phyloP scores from a whole-genome alignment of 1,140 invertebrate species.

The Orchestia grillus region DNA sequence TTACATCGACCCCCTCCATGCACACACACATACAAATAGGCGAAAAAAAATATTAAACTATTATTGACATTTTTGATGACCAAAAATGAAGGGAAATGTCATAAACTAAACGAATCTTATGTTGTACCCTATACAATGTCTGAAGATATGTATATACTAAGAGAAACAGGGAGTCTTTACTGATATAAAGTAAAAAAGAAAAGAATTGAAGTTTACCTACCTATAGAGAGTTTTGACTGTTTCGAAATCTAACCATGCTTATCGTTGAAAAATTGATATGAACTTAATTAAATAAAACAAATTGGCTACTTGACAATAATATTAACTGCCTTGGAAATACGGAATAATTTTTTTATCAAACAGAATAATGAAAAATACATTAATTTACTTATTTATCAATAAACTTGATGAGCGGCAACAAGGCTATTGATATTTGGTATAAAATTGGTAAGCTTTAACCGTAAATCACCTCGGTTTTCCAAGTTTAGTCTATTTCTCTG shows the following conservation, averaged over 20 bases:
- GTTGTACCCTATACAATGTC: conserved; percentile 23
- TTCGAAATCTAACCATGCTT: conserved; percentile 11
- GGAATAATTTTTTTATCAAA: background rate
- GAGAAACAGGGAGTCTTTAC: background rate
- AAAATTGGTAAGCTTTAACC: conserved; percentile 54
- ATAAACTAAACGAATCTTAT: background rate
- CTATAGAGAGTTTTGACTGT: background rate
- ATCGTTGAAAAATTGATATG: conserved; percentile 23
- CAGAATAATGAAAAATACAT: background rate
- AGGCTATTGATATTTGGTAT: conserved; percentile 56
- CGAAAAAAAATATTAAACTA: background rate
- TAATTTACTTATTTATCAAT: conserved; percentile 28
- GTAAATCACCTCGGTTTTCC: conserved; percentile 52
- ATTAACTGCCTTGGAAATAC: background rate
- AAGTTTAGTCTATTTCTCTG: conserved; percentile 50
- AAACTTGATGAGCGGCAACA: conserved; percentile 50
- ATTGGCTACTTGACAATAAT: background rate
- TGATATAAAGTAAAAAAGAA: conserved; percentile 16
- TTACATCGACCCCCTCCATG: conserved; percentile 5
- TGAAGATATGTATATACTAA: conserved; percentile 14
- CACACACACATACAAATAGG: conserved; percentile 14
- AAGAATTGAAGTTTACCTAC: conserved; percentile 1
- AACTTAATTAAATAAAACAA: conserved; percentile 16
- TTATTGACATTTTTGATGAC: conserved; percentile 23
- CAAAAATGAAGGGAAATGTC: conserved; percentile 21